phyloP scores from a whole-genome alignment of 2,888 invertebrate species.

The Anarsia innoxiella region DNA sequence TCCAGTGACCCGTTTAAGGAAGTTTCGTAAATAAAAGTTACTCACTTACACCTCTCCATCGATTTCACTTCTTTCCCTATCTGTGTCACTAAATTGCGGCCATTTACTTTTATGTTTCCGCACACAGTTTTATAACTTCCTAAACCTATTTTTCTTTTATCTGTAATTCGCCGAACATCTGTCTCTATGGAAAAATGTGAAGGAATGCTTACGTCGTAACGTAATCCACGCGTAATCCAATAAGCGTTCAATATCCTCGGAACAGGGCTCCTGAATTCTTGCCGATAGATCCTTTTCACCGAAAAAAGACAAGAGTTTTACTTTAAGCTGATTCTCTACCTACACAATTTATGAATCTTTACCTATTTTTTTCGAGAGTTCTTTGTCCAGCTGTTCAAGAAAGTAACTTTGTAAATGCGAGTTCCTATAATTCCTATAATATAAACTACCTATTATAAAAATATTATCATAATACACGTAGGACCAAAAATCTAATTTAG shows the following conservation, averaged over 20 bases:
- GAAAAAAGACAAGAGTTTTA: conserved; percentile 17
- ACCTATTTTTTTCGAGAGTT: too few species aligned
- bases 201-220: conserved; percentile 15
- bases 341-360: too few species aligned
- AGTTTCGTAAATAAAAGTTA: not conserved
- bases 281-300: conserved; percentile 22
- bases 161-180: not conserved
- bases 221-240: conserved; percentile 33
- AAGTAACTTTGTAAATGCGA: too few species aligned
- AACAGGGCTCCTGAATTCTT: conserved; percentile 19
- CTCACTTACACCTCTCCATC: not conserved
- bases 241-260: conserved; percentile 31
- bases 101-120: conserved; percentile 8
- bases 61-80: conserved; percentile 1
- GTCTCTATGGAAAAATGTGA: not conserved
- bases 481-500: too few species aligned
- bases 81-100: not conserved
- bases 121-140: conserved; percentile 2
- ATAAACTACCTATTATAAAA: too few species aligned
- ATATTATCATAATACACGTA: too few species aligned
- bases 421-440: too few species aligned
- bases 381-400: too few species aligned
- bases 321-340: too few species aligned
- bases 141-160: conserved; percentile 2
- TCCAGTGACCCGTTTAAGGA: too few species aligned